Evolutionary conservation across 2,888 invertebrate genomes (phyloP).

Genomic region (Busseola fusca): DNA sequence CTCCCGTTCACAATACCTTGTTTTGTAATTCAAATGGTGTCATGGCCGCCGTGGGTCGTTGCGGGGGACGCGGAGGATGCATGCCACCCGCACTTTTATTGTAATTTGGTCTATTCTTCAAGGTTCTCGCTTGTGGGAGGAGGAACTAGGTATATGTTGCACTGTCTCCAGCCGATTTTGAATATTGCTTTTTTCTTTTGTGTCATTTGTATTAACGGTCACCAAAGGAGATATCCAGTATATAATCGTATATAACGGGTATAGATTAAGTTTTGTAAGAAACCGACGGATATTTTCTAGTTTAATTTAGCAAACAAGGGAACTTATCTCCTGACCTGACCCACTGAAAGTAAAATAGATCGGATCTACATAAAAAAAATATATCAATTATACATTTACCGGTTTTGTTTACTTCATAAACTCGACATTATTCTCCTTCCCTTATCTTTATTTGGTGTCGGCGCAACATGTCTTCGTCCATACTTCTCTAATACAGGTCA

Average conservation of each 20-base stretch:
- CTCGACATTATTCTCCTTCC: no score
- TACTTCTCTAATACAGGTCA: neutral
- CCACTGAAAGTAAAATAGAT: neutral
- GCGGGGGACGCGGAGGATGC: neutral
- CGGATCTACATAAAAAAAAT: neutral
- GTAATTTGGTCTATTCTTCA: conserved; percentile 40
- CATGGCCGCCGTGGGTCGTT: conserved; percentile 41
- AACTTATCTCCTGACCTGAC: no score
- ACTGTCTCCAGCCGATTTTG: neutral
- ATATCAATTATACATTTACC: neutral
- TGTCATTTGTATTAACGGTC: no score
- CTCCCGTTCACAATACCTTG: conserved; percentile 53
- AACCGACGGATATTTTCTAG: no score
- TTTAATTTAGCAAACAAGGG: no score
- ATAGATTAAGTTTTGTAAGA: no score
- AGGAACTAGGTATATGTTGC: neutral
- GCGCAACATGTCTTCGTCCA: neutral
- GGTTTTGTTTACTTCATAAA: neutral
- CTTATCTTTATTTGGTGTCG: neutral
- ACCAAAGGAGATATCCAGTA: no score
- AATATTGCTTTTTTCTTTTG: neutral
- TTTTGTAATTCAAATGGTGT: conserved; percentile 67
- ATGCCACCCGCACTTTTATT: conserved; percentile 53
- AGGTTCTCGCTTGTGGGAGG: conserved; percentile 18
- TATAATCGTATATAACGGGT: no score